phyloP scores from a whole-genome alignment of 2,113 vertebrate species.

The Eublepharis macularius region DNA sequence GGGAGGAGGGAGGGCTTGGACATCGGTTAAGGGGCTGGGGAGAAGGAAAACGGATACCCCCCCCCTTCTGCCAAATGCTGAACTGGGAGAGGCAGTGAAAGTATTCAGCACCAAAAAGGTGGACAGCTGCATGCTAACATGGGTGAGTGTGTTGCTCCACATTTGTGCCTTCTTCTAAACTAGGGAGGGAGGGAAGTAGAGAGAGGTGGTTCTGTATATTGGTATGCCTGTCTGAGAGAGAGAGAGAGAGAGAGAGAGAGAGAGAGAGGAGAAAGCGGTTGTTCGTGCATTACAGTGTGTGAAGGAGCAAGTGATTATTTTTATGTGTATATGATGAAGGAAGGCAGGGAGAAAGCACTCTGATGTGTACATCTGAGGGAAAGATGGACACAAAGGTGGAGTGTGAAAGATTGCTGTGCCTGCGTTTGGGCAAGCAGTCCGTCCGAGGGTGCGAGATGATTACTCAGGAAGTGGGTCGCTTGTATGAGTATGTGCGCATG shows the following conservation, averaged over 20 bases:
- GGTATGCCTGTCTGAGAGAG: background rate
- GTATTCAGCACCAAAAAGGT: background rate
- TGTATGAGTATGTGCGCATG: background rate
- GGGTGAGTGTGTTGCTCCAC: background rate
- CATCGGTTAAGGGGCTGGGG: background rate
- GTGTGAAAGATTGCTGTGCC: background rate
- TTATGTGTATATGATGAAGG: background rate
- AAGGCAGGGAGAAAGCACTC: background rate
- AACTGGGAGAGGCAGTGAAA: background rate
- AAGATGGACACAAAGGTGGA: background rate
- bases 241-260: background rate
- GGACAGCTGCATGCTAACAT: background rate
- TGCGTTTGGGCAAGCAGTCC: background rate
- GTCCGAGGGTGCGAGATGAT: background rate
- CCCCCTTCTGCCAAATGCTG: background rate
- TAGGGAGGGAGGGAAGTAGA: background rate
- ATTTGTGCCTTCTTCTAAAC: background rate
- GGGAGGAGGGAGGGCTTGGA: background rate
- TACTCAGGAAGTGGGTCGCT: background rate
- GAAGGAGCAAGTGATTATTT: background rate
- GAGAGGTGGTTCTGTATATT: background rate
- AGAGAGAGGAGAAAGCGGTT: too few relatives aligned
- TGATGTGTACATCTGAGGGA: too few relatives aligned
- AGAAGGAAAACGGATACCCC: background rate
- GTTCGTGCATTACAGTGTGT: background rate